Conservation (phyloP, 2,797 vertebrate genomes). For the Harpagifer antarcticus region DNA sequence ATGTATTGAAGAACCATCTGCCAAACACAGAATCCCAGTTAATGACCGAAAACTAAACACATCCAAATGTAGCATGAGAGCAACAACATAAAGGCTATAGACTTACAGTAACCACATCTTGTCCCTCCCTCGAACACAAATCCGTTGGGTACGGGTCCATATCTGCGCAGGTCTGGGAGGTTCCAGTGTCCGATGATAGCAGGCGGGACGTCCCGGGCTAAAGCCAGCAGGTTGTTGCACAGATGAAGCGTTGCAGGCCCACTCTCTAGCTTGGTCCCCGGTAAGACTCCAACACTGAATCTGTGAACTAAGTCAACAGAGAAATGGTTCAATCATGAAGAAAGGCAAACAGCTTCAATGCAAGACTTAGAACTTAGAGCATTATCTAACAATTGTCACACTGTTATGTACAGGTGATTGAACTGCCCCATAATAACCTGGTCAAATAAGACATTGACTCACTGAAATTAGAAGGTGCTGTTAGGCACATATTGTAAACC, state of each 20-base stretch:
- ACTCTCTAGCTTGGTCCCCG: constrained; percentile 94
- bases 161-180: constrained; percentile 93
- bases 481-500: no score
- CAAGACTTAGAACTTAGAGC: no score
- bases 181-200: constrained; percentile 92
- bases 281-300: constrained; percentile 89
- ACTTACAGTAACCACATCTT: constrained; percentile 97
- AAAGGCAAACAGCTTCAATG: no score
- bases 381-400: no score
- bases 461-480: no score
- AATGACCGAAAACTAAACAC: background rate
- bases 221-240: constrained; percentile 93
- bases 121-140: constrained; percentile 98
- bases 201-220: constrained; percentile 90
- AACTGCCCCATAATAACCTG: no score
- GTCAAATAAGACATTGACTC: no score
- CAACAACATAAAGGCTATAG: constrained; percentile 41
- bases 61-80: background rate
- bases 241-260: constrained; percentile 95
- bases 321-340: background rate
- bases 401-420: no score
- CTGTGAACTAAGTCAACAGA: constrained; percentile 78
- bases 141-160: constrained; percentile 93
- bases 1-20: constrained; percentile 9
- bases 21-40: constrained; percentile 7